Evolutionary conservation across 2,113 vertebrate genomes (phyloP), one percentile per base, ranked within the genome.

Genomic region (Acanthochromis polyacanthus): DNA sequence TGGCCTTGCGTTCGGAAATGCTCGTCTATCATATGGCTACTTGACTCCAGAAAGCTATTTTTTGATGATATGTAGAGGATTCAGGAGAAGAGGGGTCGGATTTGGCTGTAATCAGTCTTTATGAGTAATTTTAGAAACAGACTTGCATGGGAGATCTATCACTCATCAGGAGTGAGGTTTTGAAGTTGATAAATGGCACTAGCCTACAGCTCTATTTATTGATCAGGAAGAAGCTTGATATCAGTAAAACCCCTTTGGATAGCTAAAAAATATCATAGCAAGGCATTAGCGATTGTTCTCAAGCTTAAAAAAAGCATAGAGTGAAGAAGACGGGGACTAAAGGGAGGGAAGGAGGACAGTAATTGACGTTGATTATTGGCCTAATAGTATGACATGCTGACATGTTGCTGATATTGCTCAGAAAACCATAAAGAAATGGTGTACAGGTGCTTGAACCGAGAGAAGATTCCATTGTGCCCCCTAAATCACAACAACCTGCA

Each of bases 281-380:
- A 94, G 10, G 23, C 17, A 56, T 23, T 1, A 45, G 22, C 1
- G 38, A 57, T 53, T 25, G 19, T 52, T 76, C 30, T 58, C 10
- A 59, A 32, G 14, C 76, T 74, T 62, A n/a, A 69, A 36, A 36
- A 25, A 20, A 30, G 1, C 36, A 74, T 63, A 40, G 20, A 25
- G 32, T 12, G 38, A 32, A 48, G 30, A 22, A 46, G n/a, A 23
- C n/a, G n/a, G 28, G 30, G 9, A 55, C 25, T 40, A 94, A 95
- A 95, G 94, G 90, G 93, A 76, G 46, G 90, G 30, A 67, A 40
- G 10, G 80, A 87, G 87, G 90, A 75, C 53, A 40, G 93, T 96
- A 96, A 96, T 95, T 96, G 95, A 95, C 95, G 95, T 95, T 96
- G 95, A 97, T 96, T 95, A 96, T 96, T 96, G 92, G 83, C 91